phyloP scores from a whole-genome alignment of 2,888 invertebrate species.

The Aelia acuminata region DNA sequence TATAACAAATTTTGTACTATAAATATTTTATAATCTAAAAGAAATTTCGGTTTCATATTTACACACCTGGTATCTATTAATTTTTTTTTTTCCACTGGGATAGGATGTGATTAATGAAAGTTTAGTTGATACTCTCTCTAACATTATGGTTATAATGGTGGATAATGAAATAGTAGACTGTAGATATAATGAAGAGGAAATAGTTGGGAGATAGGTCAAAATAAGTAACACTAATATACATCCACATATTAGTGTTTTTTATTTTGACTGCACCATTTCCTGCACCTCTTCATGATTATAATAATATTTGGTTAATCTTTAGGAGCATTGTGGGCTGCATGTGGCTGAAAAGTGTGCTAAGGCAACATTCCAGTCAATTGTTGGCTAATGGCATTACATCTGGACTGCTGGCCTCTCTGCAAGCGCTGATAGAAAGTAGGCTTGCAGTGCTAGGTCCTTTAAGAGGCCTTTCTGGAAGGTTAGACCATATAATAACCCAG shows the following conservation, averaged over 20 bases:
- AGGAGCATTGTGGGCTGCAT: constrained; percentile 73
- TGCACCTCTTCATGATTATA: constrained; percentile 59
- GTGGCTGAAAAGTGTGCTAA: constrained; percentile 76
- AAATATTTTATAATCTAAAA: no score
- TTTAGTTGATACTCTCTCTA: neutral
- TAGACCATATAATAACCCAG: constrained; percentile 75
- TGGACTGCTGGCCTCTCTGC: constrained; percentile 73
- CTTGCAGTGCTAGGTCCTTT: constrained; percentile 72
- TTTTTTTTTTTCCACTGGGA: no score
- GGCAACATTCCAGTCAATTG: constrained; percentile 75
- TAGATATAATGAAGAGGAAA: no score
- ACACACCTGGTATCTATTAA: no score
- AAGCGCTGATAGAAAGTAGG: constrained; percentile 74
- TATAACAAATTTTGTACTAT: no score
- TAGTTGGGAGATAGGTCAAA: no score
- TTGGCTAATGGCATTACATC: constrained; percentile 76
- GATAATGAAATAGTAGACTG: no score
- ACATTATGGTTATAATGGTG: no score
- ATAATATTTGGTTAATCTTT: constrained; percentile 58
- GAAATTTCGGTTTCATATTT: no score
- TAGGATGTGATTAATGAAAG: neutral
- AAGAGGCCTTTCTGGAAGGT: constrained; percentile 74
- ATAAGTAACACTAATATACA: no score
- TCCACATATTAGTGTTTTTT: no score
- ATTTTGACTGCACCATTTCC: no score